Percentiles rank a stretch among this genome's conserved stretches.
Evolutionary conservation across 2,797 vertebrate genomes (phyloP).

Genomic region (Pseudochirops cupreus): DNA sequence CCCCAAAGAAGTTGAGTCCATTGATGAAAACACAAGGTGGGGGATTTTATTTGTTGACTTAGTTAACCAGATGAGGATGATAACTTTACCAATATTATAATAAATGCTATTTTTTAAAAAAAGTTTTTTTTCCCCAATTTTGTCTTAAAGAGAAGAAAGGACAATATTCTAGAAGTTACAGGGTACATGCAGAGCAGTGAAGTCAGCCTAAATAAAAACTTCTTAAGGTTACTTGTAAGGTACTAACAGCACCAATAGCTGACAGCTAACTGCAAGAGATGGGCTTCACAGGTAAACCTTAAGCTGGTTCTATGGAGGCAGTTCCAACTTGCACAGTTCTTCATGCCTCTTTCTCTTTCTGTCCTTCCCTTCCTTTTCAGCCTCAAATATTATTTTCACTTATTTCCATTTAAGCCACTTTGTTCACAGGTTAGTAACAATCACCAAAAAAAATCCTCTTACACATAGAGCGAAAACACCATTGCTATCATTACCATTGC

Average conservation of each 20-base stretch:
- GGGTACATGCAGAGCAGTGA: neutral
- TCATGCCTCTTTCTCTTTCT: neutral
- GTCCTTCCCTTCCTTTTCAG: neutral
- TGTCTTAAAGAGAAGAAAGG: neutral
- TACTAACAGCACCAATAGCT: neutral
- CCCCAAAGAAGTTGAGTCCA: constrained; percentile 8
- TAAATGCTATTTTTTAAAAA: neutral
- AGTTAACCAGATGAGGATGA: neutral
- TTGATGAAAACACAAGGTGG: neutral
- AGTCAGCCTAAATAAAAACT: neutral
- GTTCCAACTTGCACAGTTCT: neutral
- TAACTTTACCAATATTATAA: neutral
- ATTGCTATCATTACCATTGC: neutral
- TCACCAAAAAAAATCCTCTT: neutral
- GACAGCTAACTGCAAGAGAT: neutral
- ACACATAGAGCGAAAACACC: neutral
- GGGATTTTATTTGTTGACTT: neutral
- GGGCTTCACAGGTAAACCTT: neutral
- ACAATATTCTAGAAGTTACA: neutral
- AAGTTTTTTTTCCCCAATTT: neutral
- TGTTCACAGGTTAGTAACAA: neutral
- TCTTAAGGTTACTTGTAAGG: neutral
- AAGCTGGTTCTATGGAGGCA: neutral
- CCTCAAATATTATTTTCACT: constrained; percentile 19
- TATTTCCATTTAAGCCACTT: constrained; percentile 37